Base-by-base conservation (phyloP, 2,113 vertebrate species). In the Nettapus auritus region DNA sequence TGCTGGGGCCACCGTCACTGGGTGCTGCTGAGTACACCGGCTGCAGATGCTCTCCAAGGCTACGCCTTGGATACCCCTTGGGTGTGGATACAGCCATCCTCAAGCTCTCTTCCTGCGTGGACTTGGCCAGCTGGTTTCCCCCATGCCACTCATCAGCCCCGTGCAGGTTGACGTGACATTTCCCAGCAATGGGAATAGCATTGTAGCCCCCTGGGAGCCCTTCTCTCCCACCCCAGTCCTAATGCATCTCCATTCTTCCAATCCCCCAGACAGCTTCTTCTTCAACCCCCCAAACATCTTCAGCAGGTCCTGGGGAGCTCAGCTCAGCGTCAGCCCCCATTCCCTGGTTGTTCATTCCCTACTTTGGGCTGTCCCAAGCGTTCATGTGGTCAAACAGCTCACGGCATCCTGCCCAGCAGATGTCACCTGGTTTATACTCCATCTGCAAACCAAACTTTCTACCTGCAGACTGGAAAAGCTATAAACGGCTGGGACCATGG, bases 141-240 rank as follows among this genome's bases (percentile, higher is more conserved):
- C 7, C 6, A 68, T 94, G 86, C 75, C 46, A 86, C 91, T 95
- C 95, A 95, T 95, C 94, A 44, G 16, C 42, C 42, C 42, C 16
- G 18, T 44, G 42, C 42, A 44, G 42, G 42, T 44, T 7, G 42
- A 44, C 6, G 42, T 44, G 42, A 44, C 56, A 62, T 90, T 97
- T 95, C 89, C 94, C 83, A 77, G 59, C 50, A 89, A 69, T 93
- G 86, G 92, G 93, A 85, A 89, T 22, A 60, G n/a, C 13, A 8
- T 12, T 59, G 57, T 31, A 59, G 20, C 33, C 20, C 57, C 22
- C 8, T 34, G 57, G 57, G 12, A 60, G n/a, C 20, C 21, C 21
- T 34, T 59, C n/a, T 22, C n/a, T 23, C 16, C 18, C 44, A n/a
- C 44, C 4, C 44, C 18, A 46, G 19, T 46, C 44, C 44, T 46